Evolutionary conservation across 1,140 invertebrate species (phyloP), one percentile per base, ranked within the genome.

Genomic region (Trachymyrmex septentrionalis): DNA sequence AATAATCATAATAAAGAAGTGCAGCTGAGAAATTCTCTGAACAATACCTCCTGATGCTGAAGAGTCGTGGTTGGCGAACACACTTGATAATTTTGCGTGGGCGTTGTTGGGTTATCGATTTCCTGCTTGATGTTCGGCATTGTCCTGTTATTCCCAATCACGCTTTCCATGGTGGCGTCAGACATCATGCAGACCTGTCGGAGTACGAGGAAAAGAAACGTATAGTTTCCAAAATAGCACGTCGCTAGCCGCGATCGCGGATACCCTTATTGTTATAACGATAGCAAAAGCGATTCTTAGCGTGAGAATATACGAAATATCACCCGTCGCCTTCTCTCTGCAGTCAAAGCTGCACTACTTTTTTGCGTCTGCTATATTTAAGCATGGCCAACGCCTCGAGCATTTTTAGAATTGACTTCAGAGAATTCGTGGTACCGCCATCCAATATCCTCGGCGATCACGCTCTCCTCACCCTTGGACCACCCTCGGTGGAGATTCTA

Each of bases 121-220:
- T 96, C 96, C 91, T 96, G 96, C 90, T 96, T 96, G 72, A 96
- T 96, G 80, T 94, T 95, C 6, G 95, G 93, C 89, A 96, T 93
- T 30, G 80, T 82, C 71, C 94, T 94, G 71, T 94, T 94, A 73
- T 94, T 94, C 67, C 95, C 93, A 48, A 96, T 94, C 92, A 95
- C 94, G 64, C 85, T 93, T 85, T 95, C 94, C 76, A 94, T 92
- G 57, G 92, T 88, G 59, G 91, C 91, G 89, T 96, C 95, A 67
- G 96, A 96, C 96, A 96, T 96, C 95, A 96, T 96, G 86, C 96
- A 96, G 85, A 96, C 96, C 96, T 96, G 88, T 50, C 38, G 12
- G 30, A n/a, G 0, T 27, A n/a, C 27, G n/a, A 57, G 3, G 44
- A 44, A 53, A 14, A 72, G 38, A 61, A 21, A 21, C 14, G 59